A percentile compares a stretch with the other conserved stretches of the same genome.
Conservation (phyloP, 2,888 invertebrate species). For the Caenorhabditis imperialis region DNA sequence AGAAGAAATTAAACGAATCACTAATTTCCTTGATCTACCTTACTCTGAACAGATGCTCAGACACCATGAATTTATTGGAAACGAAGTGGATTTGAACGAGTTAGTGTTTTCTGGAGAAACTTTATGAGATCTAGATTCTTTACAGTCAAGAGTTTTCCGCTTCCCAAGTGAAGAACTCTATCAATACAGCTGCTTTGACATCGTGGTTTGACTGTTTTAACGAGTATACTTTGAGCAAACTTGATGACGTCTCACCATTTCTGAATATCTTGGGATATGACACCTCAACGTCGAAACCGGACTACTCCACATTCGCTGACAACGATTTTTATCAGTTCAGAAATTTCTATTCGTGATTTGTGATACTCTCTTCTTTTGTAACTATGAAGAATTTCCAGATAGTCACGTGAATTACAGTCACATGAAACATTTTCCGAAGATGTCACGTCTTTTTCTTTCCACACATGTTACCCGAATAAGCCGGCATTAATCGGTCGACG, state of each 20-base stretch:
- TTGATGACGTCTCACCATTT: conserved; percentile 50
- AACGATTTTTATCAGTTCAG: conserved; percentile 39
- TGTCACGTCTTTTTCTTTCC: too few species aligned
- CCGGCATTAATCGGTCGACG: background rate
- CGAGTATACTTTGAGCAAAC: conserved; percentile 27
- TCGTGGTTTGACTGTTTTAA: conserved; percentile 58
- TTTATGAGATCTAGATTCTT: background rate
- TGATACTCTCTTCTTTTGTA: too few species aligned
- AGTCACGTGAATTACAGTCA: too few species aligned
- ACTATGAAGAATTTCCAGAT: too few species aligned
- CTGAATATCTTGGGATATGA: conserved; percentile 42
- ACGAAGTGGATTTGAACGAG: conserved; percentile 80
- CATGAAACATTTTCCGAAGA: too few species aligned
- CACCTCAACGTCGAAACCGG: conserved; percentile 27
- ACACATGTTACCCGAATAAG: conserved; percentile 7
- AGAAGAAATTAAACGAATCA: conserved; percentile 88
- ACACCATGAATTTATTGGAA: conserved; percentile 60
- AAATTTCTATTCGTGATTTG: conserved; percentile 33
- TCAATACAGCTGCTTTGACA: conserved; percentile 47
- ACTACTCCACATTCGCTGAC: conserved; percentile 30
- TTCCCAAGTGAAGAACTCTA: conserved; percentile 55
- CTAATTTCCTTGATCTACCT: conserved; percentile 89
- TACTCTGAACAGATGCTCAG: conserved; percentile 86
- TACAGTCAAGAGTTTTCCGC: conserved; percentile 60
- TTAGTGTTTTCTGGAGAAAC: conserved; percentile 84